Evolutionary conservation across 2,797 vertebrate genomes (phyloP).

Genomic region (Smutsia gigantea): DNA sequence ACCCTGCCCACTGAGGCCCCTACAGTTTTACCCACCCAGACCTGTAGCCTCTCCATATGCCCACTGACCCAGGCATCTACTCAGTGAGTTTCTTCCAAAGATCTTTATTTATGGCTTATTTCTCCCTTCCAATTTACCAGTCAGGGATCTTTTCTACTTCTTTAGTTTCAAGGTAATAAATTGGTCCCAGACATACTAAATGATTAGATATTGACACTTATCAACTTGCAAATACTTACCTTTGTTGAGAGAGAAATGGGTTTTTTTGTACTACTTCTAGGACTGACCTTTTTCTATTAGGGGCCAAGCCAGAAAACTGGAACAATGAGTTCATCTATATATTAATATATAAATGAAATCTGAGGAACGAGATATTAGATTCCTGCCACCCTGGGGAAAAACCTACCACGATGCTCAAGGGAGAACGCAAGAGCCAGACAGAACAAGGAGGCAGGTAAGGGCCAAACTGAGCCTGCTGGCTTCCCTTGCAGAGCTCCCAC

Average conservation of each 20-base stretch:
- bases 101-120: not conserved
- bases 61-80: not conserved
- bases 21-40: not conserved
- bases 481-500: not conserved
- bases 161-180: not conserved
- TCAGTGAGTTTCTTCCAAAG: not conserved
- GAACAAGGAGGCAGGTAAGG: not conserved
- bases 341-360: not conserved
- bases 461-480: too few species aligned
- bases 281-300: not conserved
- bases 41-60: not conserved
- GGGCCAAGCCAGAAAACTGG: not conserved
- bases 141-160: not conserved
- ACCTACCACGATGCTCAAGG: not conserved
- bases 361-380: not conserved
- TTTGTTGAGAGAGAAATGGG: not conserved
- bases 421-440: not conserved
- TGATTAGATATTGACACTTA: not conserved
- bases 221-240: not conserved
- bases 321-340: not conserved
- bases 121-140: not conserved
- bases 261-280: not conserved
- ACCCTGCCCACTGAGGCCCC: not conserved
- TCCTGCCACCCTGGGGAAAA: not conserved
- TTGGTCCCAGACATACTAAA: not conserved